Base-by-base conservation (phyloP, 2,113 vertebrate species). In the Rostratula benghalensis region DNA sequence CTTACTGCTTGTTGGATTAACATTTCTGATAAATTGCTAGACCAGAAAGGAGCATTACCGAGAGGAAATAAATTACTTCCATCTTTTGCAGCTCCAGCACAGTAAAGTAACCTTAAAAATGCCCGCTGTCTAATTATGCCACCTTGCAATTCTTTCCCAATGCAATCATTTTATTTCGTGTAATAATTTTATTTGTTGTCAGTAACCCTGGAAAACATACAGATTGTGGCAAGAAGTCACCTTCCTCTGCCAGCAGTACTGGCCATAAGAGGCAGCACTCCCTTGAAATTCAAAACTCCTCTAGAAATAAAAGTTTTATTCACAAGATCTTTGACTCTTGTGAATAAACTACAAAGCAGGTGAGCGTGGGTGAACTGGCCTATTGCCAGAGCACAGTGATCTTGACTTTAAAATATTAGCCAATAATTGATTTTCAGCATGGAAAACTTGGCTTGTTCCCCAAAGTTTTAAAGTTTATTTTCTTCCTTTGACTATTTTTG, bases 11-110 rank as follows among this genome's bases (percentile, higher is more conserved):
- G 92, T 89, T 98, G 98, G 98, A 98, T 98, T 98, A 98, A 98
- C 98, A 98, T 97, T 98, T 98, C 98, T 98, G 98, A 98, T 98
- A 98, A 98, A 98, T 97, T 98, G 98, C 98, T 98, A 90, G 97
- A 98, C 96, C 98, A 98, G 97, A 98, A 98, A 98, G 96, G 92
- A 96, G 90, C 94, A 95, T 98, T 97, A 98, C 97, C 51, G 78
- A 96, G 95, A 97, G 96, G 97, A 98, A 98, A 98, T 98, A 98
- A 98, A 98, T 98, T 97, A 97, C 94, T 97, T 97, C 96, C 97
- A 97, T 97, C 93, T 97, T 95, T 92, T 48, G 68, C 96, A 95
- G 93, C 96, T 96, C 93, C 46, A 10, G 94, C 91, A 14, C 10
- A 83, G 94, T 96, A 97, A 98, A 94, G 94, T 83, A 93, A 97